Conservation (phyloP, 2,888 invertebrate species). For the Aricia artaxerxes region DNA sequence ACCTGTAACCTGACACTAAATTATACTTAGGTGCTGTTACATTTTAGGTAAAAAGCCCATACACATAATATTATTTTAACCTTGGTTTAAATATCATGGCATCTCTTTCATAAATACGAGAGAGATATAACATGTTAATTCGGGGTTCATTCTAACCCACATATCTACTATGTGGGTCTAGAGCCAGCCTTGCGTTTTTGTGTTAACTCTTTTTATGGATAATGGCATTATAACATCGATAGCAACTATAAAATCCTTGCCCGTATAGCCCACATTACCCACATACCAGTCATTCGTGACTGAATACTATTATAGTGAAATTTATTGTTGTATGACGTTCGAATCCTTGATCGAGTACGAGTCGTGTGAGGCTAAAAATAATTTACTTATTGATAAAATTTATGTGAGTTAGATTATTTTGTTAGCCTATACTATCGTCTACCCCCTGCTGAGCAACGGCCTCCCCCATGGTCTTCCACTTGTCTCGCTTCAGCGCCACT, state of each 20-base stretch:
- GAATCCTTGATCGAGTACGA: slow-evolving; percentile 3
- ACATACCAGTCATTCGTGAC: slow-evolving; percentile 39
- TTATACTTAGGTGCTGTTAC: too few species aligned
- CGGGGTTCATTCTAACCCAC: too few species aligned
- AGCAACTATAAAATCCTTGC: not conserved
- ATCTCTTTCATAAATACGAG: too few species aligned
- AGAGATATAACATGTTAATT: too few species aligned
- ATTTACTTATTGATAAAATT: slow-evolving; percentile 3
- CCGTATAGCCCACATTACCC: not conserved
- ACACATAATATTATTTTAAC: too few species aligned
- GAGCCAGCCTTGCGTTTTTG: not conserved
- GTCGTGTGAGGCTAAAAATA: slow-evolving; percentile 16
- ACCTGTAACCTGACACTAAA: too few species aligned
- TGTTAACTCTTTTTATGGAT: not conserved
- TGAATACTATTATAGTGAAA: slow-evolving; percentile 27
- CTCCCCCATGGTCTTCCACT: too few species aligned
- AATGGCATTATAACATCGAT: not conserved
- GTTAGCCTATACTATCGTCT: too few species aligned
- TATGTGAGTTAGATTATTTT: not conserved
- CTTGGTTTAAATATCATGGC: too few species aligned
- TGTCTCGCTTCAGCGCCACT: too few species aligned
- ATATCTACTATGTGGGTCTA: not conserved
- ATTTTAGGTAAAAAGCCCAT: too few species aligned
- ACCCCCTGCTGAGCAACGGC: too few species aligned
- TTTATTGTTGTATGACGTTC: slow-evolving; percentile 6